Conservation (phyloP, 2,113 vertebrate genomes). For the Grammomys dolichurus region DNA sequence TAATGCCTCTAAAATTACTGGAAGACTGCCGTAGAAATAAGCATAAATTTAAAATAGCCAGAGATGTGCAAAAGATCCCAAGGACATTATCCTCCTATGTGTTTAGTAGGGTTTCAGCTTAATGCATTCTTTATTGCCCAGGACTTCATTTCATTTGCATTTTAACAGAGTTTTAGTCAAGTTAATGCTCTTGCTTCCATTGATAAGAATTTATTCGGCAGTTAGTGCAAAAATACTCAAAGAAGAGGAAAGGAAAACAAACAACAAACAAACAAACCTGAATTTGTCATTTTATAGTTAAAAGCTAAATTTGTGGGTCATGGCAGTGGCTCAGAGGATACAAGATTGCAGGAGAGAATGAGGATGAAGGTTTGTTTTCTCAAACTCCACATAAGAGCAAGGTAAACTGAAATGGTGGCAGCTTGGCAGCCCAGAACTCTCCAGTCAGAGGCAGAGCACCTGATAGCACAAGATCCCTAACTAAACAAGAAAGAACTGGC, state of each 20-base stretch:
- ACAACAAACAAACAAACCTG: neutral
- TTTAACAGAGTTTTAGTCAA: slow-evolving; percentile 84
- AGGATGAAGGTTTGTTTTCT: too few relatives aligned
- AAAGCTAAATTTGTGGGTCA: slow-evolving; percentile 31
- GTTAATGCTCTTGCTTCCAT: slow-evolving; percentile 70
- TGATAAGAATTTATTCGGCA: slow-evolving; percentile 66
- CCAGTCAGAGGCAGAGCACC: neutral
- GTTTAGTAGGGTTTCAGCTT: slow-evolving; percentile 80
- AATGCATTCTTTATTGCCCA: slow-evolving; percentile 82
- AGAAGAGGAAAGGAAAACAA: neutral
- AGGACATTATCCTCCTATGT: slow-evolving; percentile 80
- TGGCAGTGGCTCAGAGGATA: too few relatives aligned
- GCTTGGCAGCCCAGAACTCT: neutral
- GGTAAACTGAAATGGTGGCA: accelerated
- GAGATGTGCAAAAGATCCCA: slow-evolving; percentile 78
- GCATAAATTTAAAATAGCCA: slow-evolving; percentile 78
- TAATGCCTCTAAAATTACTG: slow-evolving; percentile 72
- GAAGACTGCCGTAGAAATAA: slow-evolving; percentile 76
- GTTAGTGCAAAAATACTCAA: slow-evolving; percentile 62
- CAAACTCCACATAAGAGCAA: neutral
- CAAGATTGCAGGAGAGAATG: neutral
- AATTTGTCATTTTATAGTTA: slow-evolving; percentile 12
- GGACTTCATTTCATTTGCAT: slow-evolving; percentile 85
- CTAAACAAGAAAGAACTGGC: neutral
- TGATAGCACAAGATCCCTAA: neutral